phyloP scores from a whole-genome alignment of 2,797 vertebrate genomes.

The Lacerta bilineata region DNA sequence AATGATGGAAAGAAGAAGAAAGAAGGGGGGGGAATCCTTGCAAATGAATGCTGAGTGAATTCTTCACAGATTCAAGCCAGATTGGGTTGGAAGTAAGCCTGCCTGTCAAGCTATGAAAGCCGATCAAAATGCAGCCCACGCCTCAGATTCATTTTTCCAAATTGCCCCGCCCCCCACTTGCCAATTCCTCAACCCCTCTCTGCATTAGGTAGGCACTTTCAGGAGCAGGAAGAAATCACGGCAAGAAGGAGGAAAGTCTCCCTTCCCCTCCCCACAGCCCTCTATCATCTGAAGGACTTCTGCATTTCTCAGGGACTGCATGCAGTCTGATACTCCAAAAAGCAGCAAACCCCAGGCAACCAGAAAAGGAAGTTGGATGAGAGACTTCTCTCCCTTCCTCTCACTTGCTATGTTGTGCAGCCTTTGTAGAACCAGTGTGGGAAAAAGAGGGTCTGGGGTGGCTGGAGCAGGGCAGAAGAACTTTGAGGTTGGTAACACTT shows the following conservation, averaged over 20 bases:
- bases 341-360: not conserved
- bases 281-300: not conserved
- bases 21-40: not conserved
- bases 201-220: not conserved
- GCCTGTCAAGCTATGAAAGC: too few species aligned
- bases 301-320: constrained; percentile 1
- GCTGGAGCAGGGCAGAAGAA: not conserved
- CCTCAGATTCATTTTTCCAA: not conserved
- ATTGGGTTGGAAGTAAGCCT: not conserved
- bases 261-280: not conserved
- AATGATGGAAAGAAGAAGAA: not conserved
- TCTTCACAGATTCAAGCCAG: too few species aligned
- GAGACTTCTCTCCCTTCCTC: not conserved
- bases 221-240: not conserved
- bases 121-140: not conserved
- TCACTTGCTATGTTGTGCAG: too few species aligned
- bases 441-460: not conserved
- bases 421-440: not conserved
- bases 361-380: not conserved
- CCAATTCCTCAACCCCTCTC: not conserved
- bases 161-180: not conserved
- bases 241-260: not conserved
- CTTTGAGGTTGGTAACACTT: not conserved
- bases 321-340: not conserved
- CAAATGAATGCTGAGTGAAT: not conserved